phyloP scores from a whole-genome alignment of 1,140 invertebrate genomes.

The Chelonus insularis region DNA sequence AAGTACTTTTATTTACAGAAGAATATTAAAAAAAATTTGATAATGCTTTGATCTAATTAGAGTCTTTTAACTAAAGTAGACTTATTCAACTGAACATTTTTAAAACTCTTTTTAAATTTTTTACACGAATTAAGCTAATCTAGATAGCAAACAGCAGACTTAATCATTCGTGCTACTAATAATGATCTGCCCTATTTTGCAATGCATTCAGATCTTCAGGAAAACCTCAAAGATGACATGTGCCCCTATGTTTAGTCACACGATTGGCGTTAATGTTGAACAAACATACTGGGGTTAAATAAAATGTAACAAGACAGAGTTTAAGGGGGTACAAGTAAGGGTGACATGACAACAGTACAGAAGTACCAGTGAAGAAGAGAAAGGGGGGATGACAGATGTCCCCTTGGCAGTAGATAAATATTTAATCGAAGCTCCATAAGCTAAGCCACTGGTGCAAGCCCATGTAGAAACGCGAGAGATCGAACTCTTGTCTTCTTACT shows the following conservation, averaged over 20 bases:
- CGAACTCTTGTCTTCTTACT: neutral
- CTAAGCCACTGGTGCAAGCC: neutral
- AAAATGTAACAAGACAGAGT: slow-evolving; percentile 44
- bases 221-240: neutral
- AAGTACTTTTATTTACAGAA: no score
- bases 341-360: neutral
- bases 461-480: neutral
- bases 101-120: no score
- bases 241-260: slow-evolving; percentile 14
- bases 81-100: no score
- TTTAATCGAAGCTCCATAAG: slow-evolving; percentile 40
- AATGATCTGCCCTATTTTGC: no score
- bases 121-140: no score
- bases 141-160: no score
- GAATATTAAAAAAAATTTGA: no score
- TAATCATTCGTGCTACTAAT: no score
- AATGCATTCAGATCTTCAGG: no score
- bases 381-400: slow-evolving; percentile 43
- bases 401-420: slow-evolving; percentile 45
- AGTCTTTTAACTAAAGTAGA: no score
- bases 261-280: slow-evolving; percentile 48
- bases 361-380: neutral
- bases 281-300: slow-evolving; percentile 45
- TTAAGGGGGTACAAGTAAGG: neutral
- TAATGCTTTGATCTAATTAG: no score